Evolutionary conservation across 1,140 invertebrate species (phyloP).

Genomic region (Drosophila serrata): DNA sequence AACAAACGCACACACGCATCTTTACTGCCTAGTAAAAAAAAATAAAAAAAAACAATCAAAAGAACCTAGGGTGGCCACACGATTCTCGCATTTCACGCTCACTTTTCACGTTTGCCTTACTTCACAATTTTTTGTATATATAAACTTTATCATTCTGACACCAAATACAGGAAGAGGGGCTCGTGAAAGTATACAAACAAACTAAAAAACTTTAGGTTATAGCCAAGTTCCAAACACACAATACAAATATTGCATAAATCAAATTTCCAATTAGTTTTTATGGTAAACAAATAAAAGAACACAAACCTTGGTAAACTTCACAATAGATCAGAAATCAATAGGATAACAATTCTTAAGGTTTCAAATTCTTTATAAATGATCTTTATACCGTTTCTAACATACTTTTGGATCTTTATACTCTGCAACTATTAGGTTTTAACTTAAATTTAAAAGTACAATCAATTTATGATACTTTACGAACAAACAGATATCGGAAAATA

Average conservation of each 20-base stretch:
- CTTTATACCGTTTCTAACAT: background rate
- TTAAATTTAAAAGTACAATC: no score
- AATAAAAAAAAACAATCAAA: constrained; percentile 11
- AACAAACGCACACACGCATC: constrained; percentile 43
- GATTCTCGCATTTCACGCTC: constrained; percentile 9
- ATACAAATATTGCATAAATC: background rate
- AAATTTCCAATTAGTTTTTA: background rate
- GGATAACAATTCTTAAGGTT: background rate
- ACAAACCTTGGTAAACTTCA: no score
- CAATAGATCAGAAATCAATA: background rate
- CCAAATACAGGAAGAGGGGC: background rate
- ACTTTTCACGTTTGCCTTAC: background rate
- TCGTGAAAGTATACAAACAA: constrained; percentile 1
- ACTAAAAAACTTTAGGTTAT: constrained; percentile 15
- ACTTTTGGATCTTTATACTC: background rate
- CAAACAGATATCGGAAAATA: background rate
- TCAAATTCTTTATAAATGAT: background rate
- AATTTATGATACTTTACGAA: background rate
- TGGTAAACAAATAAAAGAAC: background rate
- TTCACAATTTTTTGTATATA: constrained; percentile 18
- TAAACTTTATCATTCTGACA: constrained; percentile 33
- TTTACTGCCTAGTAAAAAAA: constrained; percentile 13
- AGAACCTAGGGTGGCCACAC: constrained; percentile 2
- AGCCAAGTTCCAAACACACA: background rate
- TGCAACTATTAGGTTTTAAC: background rate